phyloP scores from a whole-genome alignment of 2,888 invertebrate genomes.

The Sesia bembeciformis region DNA sequence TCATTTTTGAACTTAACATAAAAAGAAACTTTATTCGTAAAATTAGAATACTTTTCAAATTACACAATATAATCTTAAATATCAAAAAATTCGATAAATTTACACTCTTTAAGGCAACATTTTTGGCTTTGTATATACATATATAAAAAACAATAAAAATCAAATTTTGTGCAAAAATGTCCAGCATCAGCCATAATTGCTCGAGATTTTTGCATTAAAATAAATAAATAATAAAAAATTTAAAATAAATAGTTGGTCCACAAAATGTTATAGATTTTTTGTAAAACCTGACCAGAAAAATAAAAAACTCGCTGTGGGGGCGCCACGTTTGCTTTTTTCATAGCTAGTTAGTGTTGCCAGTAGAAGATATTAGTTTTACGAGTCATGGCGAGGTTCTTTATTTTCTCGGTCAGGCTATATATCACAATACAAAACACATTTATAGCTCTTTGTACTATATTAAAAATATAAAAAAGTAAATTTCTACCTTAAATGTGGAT shows the following conservation, averaged over 20 bases:
- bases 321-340: no score
- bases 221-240: neutral
- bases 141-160: conserved; percentile 10
- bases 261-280: conserved; percentile 5
- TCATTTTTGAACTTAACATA: conserved; percentile 51
- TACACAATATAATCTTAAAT: conserved; percentile 35
- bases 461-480: no score
- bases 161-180: conserved; percentile 44
- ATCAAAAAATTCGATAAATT: conserved; percentile 41
- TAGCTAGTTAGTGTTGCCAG: no score
- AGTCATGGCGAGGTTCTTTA: no score
- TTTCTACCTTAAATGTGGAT: no score
- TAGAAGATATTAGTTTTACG: no score
- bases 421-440: no score
- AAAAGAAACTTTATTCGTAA: conserved; percentile 57
- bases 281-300: no score
- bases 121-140: conserved; percentile 20
- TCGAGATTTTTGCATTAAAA: conserved; percentile 54
- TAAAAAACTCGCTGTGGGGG: no score
- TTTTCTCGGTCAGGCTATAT: no score
- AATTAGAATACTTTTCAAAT: conserved; percentile 28
- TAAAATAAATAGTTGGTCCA: conserved; percentile 29
- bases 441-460: no score
- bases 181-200: conserved; percentile 64
- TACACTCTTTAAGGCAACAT: conserved; percentile 51